phyloP scores from a whole-genome alignment of 2,797 vertebrate genomes.

The Gambusia yucatana region DNA sequence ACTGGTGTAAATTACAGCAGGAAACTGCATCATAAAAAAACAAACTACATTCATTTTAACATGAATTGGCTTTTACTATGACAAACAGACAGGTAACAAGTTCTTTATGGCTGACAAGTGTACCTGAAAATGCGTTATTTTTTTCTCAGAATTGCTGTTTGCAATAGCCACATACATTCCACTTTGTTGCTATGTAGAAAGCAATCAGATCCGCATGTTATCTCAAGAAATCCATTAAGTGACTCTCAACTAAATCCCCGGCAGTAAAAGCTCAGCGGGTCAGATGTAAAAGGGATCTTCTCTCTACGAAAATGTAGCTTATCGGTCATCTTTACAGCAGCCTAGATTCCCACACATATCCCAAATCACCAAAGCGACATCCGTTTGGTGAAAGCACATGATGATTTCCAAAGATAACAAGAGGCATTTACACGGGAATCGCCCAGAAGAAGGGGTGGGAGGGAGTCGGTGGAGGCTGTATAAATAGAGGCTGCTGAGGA shows the following conservation, averaged over 20 bases:
- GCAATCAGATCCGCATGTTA: conserved; percentile 48
- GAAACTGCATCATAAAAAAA: neutral
- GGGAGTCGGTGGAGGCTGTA: conserved; percentile 12
- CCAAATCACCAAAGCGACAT: conserved; percentile 42
- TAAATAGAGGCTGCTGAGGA: conserved; percentile 37
- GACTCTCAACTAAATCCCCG: conserved; percentile 57
- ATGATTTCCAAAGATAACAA: conserved; percentile 44
- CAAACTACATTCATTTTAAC: neutral
- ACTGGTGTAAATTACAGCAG: neutral
- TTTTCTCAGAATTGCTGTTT: neutral
- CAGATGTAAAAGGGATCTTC: conserved; percentile 48
- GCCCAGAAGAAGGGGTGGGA: neutral
- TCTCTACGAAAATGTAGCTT: conserved; percentile 41
- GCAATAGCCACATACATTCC: conserved; percentile 4
- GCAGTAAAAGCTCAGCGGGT: conserved; percentile 63
- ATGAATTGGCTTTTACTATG: neutral
- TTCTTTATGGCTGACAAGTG: neutral
- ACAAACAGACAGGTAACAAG: neutral
- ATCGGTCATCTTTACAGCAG: conserved; percentile 31
- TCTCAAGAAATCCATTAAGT: conserved; percentile 57
- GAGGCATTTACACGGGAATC: conserved; percentile 11
- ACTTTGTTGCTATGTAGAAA: conserved; percentile 70
- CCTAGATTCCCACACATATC: conserved; percentile 63
- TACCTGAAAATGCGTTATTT: neutral
- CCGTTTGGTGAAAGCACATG: conserved; percentile 43